Evolutionary conservation across 2,113 vertebrate genomes (phyloP).

Genomic region (Leucoraja erinaceus): DNA sequence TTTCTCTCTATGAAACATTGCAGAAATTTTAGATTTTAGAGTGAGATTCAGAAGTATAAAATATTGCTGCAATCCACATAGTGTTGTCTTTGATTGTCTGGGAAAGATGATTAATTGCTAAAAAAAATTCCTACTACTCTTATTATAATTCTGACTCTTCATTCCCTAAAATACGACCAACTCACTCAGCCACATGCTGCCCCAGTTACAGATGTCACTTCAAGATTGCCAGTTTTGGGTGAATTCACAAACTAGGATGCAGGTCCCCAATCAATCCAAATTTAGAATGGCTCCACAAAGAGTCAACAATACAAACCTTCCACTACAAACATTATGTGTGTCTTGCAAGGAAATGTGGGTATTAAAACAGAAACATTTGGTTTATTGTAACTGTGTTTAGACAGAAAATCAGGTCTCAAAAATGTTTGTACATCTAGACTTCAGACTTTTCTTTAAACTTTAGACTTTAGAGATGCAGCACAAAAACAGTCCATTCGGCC

Average conservation of each 20-base stretch:
- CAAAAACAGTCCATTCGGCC: too few relatives aligned
- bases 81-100: neutral
- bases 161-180: neutral
- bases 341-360: neutral
- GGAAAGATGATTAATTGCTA: neutral
- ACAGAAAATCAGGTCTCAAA: neutral
- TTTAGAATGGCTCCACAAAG: neutral
- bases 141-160: neutral
- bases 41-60: neutral
- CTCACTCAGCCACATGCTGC: conserved; percentile 17
- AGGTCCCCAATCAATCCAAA: neutral
- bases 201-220: neutral
- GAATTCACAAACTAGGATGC: neutral
- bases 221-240: neutral
- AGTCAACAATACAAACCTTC: neutral
- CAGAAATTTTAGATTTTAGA: neutral
- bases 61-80: neutral
- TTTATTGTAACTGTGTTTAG: neutral
- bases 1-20: neutral
- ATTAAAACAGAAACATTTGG: neutral
- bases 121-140: neutral
- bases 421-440: neutral
- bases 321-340: neutral
- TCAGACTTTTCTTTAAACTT: too few relatives aligned
- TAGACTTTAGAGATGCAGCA: too few relatives aligned